Base-by-base conservation (phyloP, 1,140 invertebrate genomes). In the Parasteatoda tepidariorum region DNA sequence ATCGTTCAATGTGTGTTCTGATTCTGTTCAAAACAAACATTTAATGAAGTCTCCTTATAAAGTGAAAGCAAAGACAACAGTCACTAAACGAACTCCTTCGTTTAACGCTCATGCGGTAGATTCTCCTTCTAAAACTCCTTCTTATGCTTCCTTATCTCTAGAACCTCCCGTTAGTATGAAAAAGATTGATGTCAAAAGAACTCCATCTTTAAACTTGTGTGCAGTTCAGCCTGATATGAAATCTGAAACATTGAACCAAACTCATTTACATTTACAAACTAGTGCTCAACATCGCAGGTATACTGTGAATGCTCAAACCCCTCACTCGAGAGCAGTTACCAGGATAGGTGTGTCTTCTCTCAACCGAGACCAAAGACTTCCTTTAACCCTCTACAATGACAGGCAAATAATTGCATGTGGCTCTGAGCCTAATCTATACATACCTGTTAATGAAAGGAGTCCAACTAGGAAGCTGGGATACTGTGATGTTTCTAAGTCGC, bases 291-390 rank as follows among this genome's bases (percentile, higher is more conserved):
- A 61, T 57, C 71, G 55, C 22, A 67, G 38, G 1, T 55, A 83
- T 22, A 26, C 62, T 57, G n/a, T 41, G 9, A 78, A 78, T 48
- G 33, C 54, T 28, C 66, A 68, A 57, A 67, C 33, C 28, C 30
- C 59, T 5, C 68, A 83, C 34, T 24, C 38, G 2, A 31, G 68
- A 13, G 64, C 79, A 28, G 59, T 34, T 24, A 75, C 73, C 38
- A 61, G 82, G n/a, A 84, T 84, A 70, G 83, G 83, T 13, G 41
- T 84, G 7, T 84, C 83, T 5, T 84, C 83, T 22, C 57, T 84
- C 1, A 79, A 33, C 11, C 26, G 82, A 30, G 73, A 84, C 24
- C 70, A 75, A 59, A 59, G 64, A 48, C 38, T 75, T 26, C 82
- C 82, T 5, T 33, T 84, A 9, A 55, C 82, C 26, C 30, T 84